Conservation (phyloP, 2,888 invertebrate genomes). For the Sphaeridia pumilis region DNA sequence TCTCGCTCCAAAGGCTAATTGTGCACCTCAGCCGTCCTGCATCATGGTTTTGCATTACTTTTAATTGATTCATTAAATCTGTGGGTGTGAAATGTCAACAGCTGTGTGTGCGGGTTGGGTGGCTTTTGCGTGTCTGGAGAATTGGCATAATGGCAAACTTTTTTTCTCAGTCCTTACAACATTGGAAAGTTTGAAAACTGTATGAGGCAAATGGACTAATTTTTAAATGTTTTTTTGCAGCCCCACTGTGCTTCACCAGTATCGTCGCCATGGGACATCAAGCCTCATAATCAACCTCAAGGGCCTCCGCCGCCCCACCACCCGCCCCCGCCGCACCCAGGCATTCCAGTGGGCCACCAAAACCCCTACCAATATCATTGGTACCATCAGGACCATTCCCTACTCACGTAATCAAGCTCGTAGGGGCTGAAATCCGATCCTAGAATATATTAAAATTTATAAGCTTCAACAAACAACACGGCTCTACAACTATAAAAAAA, state of each 20-base stretch:
- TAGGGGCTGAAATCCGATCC: not conserved
- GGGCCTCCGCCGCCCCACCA: constrained; percentile 45
- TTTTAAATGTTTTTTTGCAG: constrained; percentile 18
- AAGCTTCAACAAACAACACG: no score
- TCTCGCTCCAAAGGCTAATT: no score
- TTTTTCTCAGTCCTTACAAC: no score
- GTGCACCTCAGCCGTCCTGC: no score
- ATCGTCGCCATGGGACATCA: constrained; percentile 41
- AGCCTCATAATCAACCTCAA: constrained; percentile 44
- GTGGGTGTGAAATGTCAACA: no score
- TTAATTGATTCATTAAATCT: no score
- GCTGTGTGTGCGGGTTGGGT: not conserved
- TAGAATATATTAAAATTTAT: not conserved
- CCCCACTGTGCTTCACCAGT: constrained; percentile 36
- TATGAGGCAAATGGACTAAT: no score
- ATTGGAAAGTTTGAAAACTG: no score
- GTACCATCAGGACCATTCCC: constrained; percentile 37
- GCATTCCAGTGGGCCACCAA: constrained; percentile 36
- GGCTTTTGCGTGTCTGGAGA: not conserved
- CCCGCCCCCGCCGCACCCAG: constrained; percentile 43
- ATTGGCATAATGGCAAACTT: not conserved
- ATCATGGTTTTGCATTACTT: no score
- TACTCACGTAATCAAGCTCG: constrained; percentile 36
- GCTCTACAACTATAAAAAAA: no score
- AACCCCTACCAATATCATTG: constrained; percentile 35